A percentile compares a stretch with the other conserved stretches of the same genome.
These are phyloP conservation scores for Resseliella maxima DNA, from an alignment of 2,888 invertebrate species.

Conservation along the genomic window DNA sequence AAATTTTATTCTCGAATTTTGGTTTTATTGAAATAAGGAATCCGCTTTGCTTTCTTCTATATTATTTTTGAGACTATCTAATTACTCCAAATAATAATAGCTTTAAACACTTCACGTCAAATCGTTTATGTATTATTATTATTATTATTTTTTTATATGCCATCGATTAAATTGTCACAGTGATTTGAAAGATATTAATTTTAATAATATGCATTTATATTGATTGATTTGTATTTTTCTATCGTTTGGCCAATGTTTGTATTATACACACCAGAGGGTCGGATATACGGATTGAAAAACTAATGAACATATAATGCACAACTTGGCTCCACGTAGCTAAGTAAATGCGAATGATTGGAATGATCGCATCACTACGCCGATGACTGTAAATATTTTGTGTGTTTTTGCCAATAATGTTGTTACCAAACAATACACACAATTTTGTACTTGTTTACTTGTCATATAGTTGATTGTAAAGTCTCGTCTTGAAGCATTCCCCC, in stretches of 20 bases:
- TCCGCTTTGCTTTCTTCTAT: too few species aligned
- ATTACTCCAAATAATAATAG: too few species aligned
- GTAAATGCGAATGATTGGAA: conserved; percentile 12
- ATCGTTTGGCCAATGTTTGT: not conserved
- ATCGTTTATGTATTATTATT: conserved; percentile 3
- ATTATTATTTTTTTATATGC: not conserved
- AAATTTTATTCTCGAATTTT: not conserved
- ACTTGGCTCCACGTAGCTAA: conserved; percentile 10
- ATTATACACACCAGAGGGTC: too few species aligned
- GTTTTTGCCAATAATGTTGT: not conserved
- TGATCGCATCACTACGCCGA: conserved; percentile 37
- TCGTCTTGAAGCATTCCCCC: conserved; percentile 50
- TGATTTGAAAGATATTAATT: conserved; percentile 4
- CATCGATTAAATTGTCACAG: not conserved
- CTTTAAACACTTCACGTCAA: too few species aligned
- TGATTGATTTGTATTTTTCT: not conserved
- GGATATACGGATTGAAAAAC: not conserved
- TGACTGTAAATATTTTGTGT: conserved; percentile 16
- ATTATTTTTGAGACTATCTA: too few species aligned
- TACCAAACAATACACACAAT: not conserved
- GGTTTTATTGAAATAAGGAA: not conserved
- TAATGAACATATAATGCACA: not conserved
- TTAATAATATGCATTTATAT: conserved; percentile 41
- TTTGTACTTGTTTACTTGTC: conserved; percentile 23
- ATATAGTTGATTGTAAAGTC: not conserved